Evolutionary conservation across 1,140 invertebrate genomes (phyloP), one percentile per base, ranked within the genome.

Genomic region (Branchinecta lynchi): DNA sequence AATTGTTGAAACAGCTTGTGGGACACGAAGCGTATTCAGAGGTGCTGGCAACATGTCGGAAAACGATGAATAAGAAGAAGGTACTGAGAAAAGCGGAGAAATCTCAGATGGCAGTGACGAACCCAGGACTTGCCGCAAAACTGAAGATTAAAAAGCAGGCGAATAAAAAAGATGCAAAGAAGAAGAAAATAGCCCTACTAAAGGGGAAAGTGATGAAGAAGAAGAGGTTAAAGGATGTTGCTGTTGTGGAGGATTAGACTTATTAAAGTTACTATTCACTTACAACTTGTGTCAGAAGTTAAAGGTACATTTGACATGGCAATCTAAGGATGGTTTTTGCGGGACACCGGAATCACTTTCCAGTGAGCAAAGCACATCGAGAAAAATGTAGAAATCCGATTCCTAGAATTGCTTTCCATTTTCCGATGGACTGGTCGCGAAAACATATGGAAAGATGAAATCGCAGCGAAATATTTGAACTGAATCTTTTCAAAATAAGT

Each of bases 91-190:
- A 88, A 74, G 83, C 84, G 72, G 73, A 80, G 32, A 80, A 84
- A 66, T 83, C 81, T 17, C 78, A 81, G 72, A 76, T 84, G 81
- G 80, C 85, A 77, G 84, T 92, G 0, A 84, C 84, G 0, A 83
- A 90, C 80, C 89, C 89, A 43, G 87, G 89, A 74, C 80, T 83
- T 72, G 86, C 86, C 44, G 88, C 88, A 0, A 87, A 87, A 76
- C 85, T 86, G 75, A 90, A 89, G 79, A 83, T 90, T 7, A 84
- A 85, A 66, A 83, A 85, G 71, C 86, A 90, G 73, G 82, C 86
- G 70, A 88, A 85, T 74, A 90, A 90, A 73, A 88, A 87, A 74
- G 84, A 85, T 70, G 78, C 84, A 0, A 89, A 86, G 74, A 90
- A 89, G 74, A 78, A 84, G 60, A 88, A 86, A 78, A 77, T 86